Percentiles rank a stretch among this genome's conserved stretches.
Evolutionary conservation across 2,888 invertebrate genomes (phyloP).

Genomic region (Megamerina dolium): DNA sequence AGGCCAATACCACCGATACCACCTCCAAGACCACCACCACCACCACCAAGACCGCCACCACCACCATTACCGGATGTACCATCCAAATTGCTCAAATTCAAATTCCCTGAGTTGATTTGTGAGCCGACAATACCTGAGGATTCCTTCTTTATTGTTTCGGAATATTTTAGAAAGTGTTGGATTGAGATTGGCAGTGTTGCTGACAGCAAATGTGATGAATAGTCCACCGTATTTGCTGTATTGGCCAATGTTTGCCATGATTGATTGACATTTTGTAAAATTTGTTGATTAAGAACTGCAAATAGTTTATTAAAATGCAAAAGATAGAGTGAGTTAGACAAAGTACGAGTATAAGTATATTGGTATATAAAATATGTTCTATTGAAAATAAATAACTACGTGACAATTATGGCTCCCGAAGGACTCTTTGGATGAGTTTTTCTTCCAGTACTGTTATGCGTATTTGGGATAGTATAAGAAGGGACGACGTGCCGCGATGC

Average conservation of each 20-base stretch:
- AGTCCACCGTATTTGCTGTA: conserved; percentile 49
- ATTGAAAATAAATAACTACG: too few species aligned
- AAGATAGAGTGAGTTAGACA: conserved; percentile 2
- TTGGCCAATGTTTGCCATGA: conserved; percentile 50
- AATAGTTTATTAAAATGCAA: conserved; percentile 2
- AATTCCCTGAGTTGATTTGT: conserved; percentile 44
- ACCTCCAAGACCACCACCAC: too few species aligned
- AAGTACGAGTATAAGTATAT: neutral
- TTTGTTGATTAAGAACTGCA: conserved; percentile 49
- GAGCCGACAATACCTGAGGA: conserved; percentile 43
- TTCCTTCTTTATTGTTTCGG: conserved; percentile 51
- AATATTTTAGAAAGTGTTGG: conserved; percentile 51
- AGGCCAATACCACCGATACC: too few species aligned
- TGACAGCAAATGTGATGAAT: conserved; percentile 50
- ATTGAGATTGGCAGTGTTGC: conserved; percentile 51
- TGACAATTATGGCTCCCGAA: too few species aligned
- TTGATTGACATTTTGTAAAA: conserved; percentile 50
- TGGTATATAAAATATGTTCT: too few species aligned
- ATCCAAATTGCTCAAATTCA: conserved; percentile 41
- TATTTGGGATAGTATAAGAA: too few species aligned
- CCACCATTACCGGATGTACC: conserved; percentile 31
- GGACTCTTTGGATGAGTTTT: too few species aligned
- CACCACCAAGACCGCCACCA: too few species aligned
- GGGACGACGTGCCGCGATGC: too few species aligned
- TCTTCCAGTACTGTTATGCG: too few species aligned